Base-by-base conservation (phyloP, 1,140 invertebrate genomes). In the Dreissena rostriformis region DNA sequence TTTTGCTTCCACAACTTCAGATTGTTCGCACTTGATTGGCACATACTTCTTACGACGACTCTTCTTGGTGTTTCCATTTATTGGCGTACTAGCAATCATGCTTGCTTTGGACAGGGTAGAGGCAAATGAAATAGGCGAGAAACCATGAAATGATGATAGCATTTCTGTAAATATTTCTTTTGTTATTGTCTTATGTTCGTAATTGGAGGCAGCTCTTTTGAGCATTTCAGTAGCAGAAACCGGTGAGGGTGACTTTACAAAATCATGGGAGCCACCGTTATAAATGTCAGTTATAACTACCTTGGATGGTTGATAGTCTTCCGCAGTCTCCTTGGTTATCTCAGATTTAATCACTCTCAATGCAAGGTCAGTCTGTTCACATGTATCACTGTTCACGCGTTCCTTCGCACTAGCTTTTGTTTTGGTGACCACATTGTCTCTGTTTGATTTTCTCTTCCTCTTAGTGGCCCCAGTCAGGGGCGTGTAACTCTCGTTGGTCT, bases 11-110 rank as follows among this genome's bases (percentile, higher is more conserved):
- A 61, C 61, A 8, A 70, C 66, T 12, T 57, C 49, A 66, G 28
- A 65, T n/a, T 51, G 63, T 29, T 81, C 68, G 51, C 67, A 81
- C 73, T 68, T 81, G 1, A 73, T 68, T 29, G 79, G 79, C 10
- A 81, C 39, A 49, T 67, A 81, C 19, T 66, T 51, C 65, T 81
- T 81, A 17, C 79, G 57, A 26, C 71, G 71, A 66, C 73, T 81
- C 51, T 81, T 81, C 55, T 57, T 72, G 28, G 24, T 19, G n/a
- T 49, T 61, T 19, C 26, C 52, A 0, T 17, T 73, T 4, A 61
- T n/a, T n/a, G 57, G 22, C 14, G 52, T 53, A 8, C 63, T 55
- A 10, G 52, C 51, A n/a, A 24, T 70, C 17, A 29, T 0, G 26
- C 6, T 22, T 39, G 17, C 2, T 22, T 68, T 39, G 67, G 24